A percentile compares a stretch with the other conserved stretches of the same genome.
Conservation (phyloP, 2,113 vertebrate genomes). For the Osmerus eperlanus region DNA sequence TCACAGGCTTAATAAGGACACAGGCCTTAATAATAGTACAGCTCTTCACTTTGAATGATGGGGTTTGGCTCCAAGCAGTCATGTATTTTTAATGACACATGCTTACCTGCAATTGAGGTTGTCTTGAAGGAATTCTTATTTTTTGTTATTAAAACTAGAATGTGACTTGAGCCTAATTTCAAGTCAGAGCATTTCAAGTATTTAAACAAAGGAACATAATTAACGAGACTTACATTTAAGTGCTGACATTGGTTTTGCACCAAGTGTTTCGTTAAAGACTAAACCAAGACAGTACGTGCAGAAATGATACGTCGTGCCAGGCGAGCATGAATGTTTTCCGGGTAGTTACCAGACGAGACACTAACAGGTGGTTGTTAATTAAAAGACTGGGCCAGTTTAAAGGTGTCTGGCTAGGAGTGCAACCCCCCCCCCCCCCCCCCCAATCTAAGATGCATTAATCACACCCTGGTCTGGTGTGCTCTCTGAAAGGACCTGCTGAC, state of each 20-base stretch:
- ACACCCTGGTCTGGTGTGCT: conserved; percentile 73
- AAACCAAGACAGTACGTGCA: background rate
- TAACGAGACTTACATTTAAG: background rate
- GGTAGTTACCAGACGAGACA: conserved; percentile 52
- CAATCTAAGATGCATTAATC: conserved; percentile 83
- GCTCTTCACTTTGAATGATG: too few relatives aligned
- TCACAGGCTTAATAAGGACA: background rate
- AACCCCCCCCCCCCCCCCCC: conserved; percentile 76
- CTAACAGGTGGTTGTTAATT: conserved; percentile 83
- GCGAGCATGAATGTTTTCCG: conserved; percentile 41
- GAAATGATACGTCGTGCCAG: conserved; percentile 10
- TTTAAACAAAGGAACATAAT: background rate
- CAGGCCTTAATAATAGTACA: background rate
- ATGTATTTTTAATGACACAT: conserved; percentile 7
- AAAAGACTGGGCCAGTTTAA: conserved; percentile 77
- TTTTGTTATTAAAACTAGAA: too few relatives aligned
- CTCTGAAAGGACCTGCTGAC: conserved; percentile 48
- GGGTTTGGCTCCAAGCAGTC: too few relatives aligned
- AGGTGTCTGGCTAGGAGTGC: conserved; percentile 77
- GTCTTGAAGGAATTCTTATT: background rate
- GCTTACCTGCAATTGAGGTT: background rate
- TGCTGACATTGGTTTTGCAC: too few relatives aligned
- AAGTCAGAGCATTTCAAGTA: too few relatives aligned
- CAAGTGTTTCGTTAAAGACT: too few relatives aligned
- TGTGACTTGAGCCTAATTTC: too few relatives aligned